These are phyloP conservation scores for Phasianus colchicus DNA, from an alignment of 2,113 vertebrate species.

Conservation along the genomic window DNA sequence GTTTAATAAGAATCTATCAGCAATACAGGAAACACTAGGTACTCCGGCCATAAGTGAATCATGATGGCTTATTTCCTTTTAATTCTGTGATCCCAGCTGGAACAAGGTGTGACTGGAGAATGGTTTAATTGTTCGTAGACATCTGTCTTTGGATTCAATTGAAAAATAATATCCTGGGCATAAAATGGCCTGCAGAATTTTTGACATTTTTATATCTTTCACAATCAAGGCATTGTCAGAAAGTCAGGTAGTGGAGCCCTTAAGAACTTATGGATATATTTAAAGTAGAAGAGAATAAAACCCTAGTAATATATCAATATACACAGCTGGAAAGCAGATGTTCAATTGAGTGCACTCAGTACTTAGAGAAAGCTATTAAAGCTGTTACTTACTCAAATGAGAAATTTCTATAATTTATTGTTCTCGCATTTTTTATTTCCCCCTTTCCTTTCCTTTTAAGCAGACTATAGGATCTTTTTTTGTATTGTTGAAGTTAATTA, in stretches of 20 bases:
- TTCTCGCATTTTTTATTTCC: conserved; percentile 68
- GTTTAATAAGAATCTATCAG: conserved; percentile 79
- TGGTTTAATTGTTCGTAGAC: conserved; percentile 80
- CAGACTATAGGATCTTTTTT: conserved; percentile 60
- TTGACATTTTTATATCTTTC: conserved; percentile 82
- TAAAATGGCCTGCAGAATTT: conserved; percentile 75
- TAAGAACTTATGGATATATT: conserved; percentile 75
- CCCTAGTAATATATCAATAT: conserved; percentile 79
- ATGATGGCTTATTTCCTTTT: conserved; percentile 85
- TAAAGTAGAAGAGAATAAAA: conserved; percentile 75
- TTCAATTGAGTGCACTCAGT: conserved; percentile 74
- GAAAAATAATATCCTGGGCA: conserved; percentile 80
- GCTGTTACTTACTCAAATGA: conserved; percentile 77
- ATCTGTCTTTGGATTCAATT: conserved; percentile 82
- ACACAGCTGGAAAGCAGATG: conserved; percentile 86
- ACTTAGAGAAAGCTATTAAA: conserved; percentile 80
- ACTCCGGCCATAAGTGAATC: conserved; percentile 77
- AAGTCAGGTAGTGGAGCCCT: conserved; percentile 74
- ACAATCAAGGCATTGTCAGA: conserved; percentile 82
- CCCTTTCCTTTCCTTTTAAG: conserved; percentile 59
- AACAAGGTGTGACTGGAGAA: conserved; percentile 80
- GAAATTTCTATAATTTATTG: conserved; percentile 79
- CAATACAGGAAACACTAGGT: conserved; percentile 73
- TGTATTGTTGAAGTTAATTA: conserved; percentile 74
- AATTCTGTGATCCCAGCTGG: conserved; percentile 82